Percentiles rank a stretch among this genome's conserved stretches.
Conservation (phyloP, 2,797 vertebrate species). For the Falco naumanni region DNA sequence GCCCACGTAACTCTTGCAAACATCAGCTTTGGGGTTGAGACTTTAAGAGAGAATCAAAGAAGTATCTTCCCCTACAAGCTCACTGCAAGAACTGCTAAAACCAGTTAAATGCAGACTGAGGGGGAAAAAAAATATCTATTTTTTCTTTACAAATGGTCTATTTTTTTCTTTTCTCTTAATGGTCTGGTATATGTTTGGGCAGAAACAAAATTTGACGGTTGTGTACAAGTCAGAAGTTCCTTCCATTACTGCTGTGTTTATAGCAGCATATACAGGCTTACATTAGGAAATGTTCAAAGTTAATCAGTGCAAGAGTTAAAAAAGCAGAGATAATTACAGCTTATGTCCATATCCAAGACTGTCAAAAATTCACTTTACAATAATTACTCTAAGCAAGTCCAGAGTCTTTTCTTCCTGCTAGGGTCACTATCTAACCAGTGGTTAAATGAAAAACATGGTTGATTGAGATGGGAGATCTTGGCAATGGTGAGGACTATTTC, state of each 20-base stretch:
- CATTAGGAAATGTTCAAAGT: not conserved
- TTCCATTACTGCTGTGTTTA: not conserved
- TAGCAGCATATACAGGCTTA: not conserved
- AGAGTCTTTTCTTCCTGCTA: not conserved
- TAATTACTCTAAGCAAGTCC: not conserved
- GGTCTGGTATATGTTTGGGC: not conserved
- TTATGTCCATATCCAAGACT: not conserved
- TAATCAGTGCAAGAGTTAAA: not conserved
- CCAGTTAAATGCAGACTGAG: not conserved
- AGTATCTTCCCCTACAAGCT: not conserved
- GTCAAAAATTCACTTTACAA: not conserved
- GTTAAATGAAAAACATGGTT: not conserved
- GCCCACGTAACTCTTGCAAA: not conserved
- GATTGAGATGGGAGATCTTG: not conserved
- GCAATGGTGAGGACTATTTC: not conserved
- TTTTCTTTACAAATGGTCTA: not conserved
- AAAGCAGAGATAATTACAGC: not conserved
- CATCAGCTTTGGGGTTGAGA: not conserved
- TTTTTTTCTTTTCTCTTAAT: not conserved
- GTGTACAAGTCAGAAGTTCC: not conserved
- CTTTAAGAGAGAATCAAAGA: not conserved
- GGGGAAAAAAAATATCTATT: fast-evolving
- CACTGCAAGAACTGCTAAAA: conserved; percentile 4
- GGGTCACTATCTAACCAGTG: not conserved
- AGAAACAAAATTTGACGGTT: not conserved